Conservation (phyloP, 2,888 invertebrate genomes). For the Campopleginae sp. region DNA sequence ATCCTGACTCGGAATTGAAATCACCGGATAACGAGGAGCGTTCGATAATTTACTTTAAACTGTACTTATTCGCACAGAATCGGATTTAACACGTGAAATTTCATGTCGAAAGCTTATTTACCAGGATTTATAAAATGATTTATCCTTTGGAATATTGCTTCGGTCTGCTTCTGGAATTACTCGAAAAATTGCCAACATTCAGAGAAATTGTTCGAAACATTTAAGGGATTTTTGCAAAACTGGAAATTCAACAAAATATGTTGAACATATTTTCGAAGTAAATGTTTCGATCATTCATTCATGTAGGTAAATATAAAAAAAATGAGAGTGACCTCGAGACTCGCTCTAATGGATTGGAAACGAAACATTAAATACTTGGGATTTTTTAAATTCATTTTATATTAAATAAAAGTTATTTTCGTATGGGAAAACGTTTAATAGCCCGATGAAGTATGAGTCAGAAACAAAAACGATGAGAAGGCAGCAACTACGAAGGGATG, state of each 20-base stretch:
- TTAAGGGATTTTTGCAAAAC: not conserved
- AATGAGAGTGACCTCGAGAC: no score
- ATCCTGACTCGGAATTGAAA: slow-evolving; percentile 33
- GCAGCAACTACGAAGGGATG: slow-evolving; percentile 26
- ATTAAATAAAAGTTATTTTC: not conserved
- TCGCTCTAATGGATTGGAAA: no score
- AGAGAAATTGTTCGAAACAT: not conserved
- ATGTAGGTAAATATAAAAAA: no score
- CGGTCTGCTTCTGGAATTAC: not conserved
- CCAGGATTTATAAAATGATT: not conserved
- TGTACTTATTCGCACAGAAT: slow-evolving; percentile 25
- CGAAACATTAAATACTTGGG: not conserved
- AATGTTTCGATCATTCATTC: not conserved
- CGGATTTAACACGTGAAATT: no score
- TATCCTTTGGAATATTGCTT: not conserved
- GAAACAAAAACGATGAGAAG: not conserved
- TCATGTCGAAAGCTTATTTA: not conserved
- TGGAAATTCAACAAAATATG: not conserved
- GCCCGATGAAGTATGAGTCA: not conserved
- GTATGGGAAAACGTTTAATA: slow-evolving; percentile 16
- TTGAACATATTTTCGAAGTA: not conserved
- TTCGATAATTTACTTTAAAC: slow-evolving; percentile 20
- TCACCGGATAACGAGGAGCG: slow-evolving; percentile 46
- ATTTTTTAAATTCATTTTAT: no score
- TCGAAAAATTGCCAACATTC: not conserved